Evolutionary conservation across 2,888 invertebrate genomes (phyloP).

Genomic region (Eumacrocentrus americanus): DNA sequence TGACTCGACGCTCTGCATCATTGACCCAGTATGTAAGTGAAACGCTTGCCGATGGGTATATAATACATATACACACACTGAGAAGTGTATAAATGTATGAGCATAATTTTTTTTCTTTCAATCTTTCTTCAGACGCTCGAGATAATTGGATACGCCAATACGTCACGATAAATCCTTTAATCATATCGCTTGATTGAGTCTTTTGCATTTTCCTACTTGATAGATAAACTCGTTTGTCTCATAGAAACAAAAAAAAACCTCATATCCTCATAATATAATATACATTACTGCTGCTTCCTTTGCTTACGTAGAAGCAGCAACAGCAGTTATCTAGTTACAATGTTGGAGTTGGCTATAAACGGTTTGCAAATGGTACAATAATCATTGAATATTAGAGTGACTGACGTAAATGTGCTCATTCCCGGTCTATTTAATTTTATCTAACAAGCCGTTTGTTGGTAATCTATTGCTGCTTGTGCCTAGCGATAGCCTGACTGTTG

Average conservation of each 20-base stretch:
- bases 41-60: constrained; percentile 37
- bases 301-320: too few species aligned
- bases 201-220: not conserved
- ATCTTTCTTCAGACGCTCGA: not conserved
- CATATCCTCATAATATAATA: too few species aligned
- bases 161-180: constrained; percentile 6
- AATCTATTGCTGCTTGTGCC: not conserved
- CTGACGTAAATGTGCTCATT: not conserved
- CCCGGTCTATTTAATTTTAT: not conserved
- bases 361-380: not conserved
- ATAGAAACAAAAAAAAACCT: too few species aligned
- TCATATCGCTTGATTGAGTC: constrained; percentile 8
- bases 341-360: not conserved
- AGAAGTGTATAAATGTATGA: constrained; percentile 9
- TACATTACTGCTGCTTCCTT: too few species aligned
- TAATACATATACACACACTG: constrained; percentile 17
- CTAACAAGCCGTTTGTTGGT: not conserved
- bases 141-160: constrained; percentile 11
- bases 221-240: not conserved
- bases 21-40: constrained; percentile 39
- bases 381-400: not conserved
- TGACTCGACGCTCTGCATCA: constrained; percentile 28
- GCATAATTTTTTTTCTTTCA: not conserved
- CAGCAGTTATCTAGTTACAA: not conserved
- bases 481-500: too few species aligned